Conservation (phyloP, 2,888 invertebrate species). For the Clistopyga incitator region DNA sequence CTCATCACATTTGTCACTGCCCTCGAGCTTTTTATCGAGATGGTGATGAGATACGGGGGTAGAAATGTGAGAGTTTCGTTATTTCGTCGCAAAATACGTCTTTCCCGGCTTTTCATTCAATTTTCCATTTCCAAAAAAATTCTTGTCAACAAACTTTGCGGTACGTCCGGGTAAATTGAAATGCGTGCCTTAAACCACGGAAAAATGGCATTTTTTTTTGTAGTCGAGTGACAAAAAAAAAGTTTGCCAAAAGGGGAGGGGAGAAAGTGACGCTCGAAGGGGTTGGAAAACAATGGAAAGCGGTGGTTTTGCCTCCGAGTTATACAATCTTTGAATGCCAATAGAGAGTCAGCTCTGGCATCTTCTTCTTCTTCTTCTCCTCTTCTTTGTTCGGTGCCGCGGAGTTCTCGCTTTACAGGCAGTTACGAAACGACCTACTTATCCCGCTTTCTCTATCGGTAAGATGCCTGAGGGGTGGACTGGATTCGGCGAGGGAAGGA, state of each 20-base stretch:
- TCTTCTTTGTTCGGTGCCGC: neutral
- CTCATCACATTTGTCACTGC: too few species aligned
- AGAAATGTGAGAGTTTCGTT: too few species aligned
- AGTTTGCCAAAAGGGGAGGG: slow-evolving; percentile 13
- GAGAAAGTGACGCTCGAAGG: neutral
- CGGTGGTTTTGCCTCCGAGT: slow-evolving; percentile 28
- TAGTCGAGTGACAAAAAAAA: neutral
- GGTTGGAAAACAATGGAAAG: slow-evolving; percentile 22
- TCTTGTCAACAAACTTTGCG: neutral
- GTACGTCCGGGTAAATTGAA: neutral
- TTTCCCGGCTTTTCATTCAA: too few species aligned
- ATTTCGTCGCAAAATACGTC: too few species aligned
- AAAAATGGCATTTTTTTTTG: slow-evolving; percentile 43
- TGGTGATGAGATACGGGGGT: too few species aligned
- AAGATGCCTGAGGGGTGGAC: slow-evolving; percentile 20
- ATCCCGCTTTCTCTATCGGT: slow-evolving; percentile 37
- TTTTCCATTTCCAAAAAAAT: too few species aligned
- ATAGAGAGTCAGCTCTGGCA: slow-evolving; percentile 17
- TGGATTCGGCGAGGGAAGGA: slow-evolving; percentile 45
- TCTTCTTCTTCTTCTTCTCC: slow-evolving; percentile 16
- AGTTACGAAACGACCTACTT: slow-evolving; percentile 60
- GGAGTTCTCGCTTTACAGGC: slow-evolving; percentile 13
- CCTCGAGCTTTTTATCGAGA: too few species aligned
- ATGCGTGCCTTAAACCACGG: neutral
- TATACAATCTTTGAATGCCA: slow-evolving; percentile 49